Evolutionary conservation across 2,888 invertebrate genomes (phyloP).

Genomic region (Hemaris fuciformis): DNA sequence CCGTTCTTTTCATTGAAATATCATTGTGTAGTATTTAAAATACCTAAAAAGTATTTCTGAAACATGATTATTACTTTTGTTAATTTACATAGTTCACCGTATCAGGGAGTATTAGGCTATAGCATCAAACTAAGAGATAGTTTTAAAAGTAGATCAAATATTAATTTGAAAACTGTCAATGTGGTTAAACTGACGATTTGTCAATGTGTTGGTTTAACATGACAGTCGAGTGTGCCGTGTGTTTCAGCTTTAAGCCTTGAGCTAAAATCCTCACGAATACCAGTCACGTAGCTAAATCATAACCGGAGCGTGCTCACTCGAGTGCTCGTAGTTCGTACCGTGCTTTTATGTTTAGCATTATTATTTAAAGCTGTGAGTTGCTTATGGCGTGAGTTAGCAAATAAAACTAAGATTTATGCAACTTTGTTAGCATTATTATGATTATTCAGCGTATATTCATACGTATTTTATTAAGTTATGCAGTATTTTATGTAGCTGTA

Average conservation of each 20-base stretch:
- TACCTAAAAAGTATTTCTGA: too few species aligned
- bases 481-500: background rate
- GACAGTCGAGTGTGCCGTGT: background rate
- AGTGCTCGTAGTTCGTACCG: slow-evolving; percentile 17
- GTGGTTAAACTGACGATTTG: background rate
- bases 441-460: background rate
- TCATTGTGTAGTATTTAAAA: too few species aligned
- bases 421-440: background rate
- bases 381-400: background rate
- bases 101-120: too few species aligned
- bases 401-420: background rate
- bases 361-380: slow-evolving; percentile 17
- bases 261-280: slow-evolving; percentile 21
- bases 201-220: background rate
- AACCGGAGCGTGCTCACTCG: slow-evolving; percentile 19
- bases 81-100: too few species aligned
- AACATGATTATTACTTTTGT: too few species aligned
- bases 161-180: background rate
- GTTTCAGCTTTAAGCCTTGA: slow-evolving; percentile 3
- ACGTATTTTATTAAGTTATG: background rate
- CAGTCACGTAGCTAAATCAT: slow-evolving; percentile 36
- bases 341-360: slow-evolving; percentile 24
- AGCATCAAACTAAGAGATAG: too few species aligned
- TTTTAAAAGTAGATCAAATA: too few species aligned
- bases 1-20: too few species aligned